Percentiles rank a stretch among this genome's conserved stretches.
Evolutionary conservation across 1,140 invertebrate species (phyloP).

Genomic region (Hestina assimilis): DNA sequence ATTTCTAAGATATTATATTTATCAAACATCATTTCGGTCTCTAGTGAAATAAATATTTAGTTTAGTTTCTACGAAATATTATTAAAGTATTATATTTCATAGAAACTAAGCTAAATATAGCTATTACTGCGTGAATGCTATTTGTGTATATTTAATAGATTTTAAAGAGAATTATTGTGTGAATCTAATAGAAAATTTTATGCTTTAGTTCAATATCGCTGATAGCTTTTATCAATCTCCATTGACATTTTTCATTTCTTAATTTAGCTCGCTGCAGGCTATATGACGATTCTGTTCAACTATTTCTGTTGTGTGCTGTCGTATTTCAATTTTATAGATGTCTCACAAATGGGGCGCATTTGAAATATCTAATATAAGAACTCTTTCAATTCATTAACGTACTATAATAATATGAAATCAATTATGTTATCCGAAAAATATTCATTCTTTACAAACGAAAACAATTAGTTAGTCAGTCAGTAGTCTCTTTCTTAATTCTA

Average conservation of each 20-base stretch:
- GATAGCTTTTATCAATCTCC: constrained; percentile 26
- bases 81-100: no score
- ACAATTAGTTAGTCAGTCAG: no score
- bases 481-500: no score
- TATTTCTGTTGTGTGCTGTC: neutral
- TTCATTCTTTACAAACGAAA: no score
- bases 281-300: constrained; percentile 24
- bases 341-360: neutral
- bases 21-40: no score
- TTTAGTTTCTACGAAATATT: no score
- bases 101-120: no score
- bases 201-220: constrained; percentile 11
- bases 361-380: constrained; percentile 1
- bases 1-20: no score
- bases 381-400: neutral
- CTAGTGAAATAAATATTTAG: no score
- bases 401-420: no score
- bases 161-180: neutral
- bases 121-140: no score
- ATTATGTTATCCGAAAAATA: no score
- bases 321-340: constrained; percentile 5
- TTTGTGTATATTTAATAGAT: neutral
- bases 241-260: constrained; percentile 32
- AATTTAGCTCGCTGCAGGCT: constrained; percentile 26
- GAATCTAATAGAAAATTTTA: constrained; percentile 2